phyloP scores from a whole-genome alignment of 2,888 invertebrate species.

The Drosophila borborema region DNA sequence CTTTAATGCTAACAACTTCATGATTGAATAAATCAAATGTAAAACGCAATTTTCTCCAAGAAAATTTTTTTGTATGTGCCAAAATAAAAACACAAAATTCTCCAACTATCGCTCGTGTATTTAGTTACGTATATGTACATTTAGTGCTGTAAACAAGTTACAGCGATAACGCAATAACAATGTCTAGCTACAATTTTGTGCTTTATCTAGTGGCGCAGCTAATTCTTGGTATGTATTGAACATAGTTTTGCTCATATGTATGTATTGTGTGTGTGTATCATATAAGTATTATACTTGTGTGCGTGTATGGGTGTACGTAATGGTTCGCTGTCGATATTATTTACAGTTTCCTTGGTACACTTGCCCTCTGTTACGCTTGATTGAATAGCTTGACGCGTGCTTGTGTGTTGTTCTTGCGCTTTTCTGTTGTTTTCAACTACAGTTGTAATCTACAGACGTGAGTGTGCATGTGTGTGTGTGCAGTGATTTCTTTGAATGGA shows the following conservation, averaged over 20 bases:
- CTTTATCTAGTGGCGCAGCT: constrained; percentile 70
- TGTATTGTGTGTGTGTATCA: constrained; percentile 12
- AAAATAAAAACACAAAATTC: constrained; percentile 43
- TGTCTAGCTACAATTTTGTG: constrained; percentile 58
- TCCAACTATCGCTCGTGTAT: constrained; percentile 37
- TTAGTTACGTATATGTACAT: constrained; percentile 66
- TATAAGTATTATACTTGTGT: not conserved
- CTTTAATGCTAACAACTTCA: constrained; percentile 18
- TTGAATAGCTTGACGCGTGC: constrained; percentile 31
- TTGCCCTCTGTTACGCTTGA: constrained; percentile 24
- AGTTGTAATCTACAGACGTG: not conserved
- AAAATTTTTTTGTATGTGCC: constrained; percentile 54
- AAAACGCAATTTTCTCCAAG: constrained; percentile 26
- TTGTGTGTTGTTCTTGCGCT: constrained; percentile 39
- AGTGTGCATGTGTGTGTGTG: constrained; percentile 25
- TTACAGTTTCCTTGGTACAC: constrained; percentile 28
- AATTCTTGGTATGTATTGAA: constrained; percentile 59
- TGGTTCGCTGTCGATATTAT: constrained; percentile 51
- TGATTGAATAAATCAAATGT: constrained; percentile 27
- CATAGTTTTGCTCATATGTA: constrained; percentile 30
- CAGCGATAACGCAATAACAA: constrained; percentile 56
- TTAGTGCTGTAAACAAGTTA: constrained; percentile 61
- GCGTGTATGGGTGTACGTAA: constrained; percentile 2
- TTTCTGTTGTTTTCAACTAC: constrained; percentile 34
- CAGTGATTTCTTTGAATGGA: constrained; percentile 72